Evolutionary conservation across 2,113 vertebrate genomes (phyloP).

Genomic region (Morone chrysops): DNA sequence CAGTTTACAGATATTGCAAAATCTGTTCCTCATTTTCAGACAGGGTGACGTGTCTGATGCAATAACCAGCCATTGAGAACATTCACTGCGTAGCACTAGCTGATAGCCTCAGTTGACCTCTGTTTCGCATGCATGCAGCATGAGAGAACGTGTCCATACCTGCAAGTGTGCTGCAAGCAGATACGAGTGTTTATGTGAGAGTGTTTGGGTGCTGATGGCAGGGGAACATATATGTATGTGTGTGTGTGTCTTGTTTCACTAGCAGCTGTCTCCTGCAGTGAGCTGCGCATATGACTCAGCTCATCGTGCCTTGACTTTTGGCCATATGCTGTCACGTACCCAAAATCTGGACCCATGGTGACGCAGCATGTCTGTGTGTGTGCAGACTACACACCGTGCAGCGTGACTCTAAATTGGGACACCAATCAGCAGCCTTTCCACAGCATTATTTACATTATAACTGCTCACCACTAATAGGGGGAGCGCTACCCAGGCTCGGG

Average conservation of each 20-base stretch:
- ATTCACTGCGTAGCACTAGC: background rate
- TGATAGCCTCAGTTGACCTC: constrained; percentile 30
- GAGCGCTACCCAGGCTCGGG: background rate
- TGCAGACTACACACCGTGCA: background rate
- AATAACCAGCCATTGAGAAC: background rate
- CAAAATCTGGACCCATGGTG: constrained; percentile 31
- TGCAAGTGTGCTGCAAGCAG: constrained; percentile 36
- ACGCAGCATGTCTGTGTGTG: constrained; percentile 28
- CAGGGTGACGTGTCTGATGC: background rate
- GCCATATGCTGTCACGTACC: constrained; percentile 20
- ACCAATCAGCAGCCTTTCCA: constrained; percentile 22
- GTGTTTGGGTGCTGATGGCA: constrained; percentile 51
- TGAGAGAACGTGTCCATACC: constrained; percentile 9
- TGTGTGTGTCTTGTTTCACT: constrained; percentile 46
- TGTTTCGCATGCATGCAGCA: background rate
- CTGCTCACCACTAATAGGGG: constrained; percentile 36
- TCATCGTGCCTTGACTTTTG: constrained; percentile 40
- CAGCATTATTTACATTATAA: constrained; percentile 30
- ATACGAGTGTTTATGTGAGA: constrained; percentile 17
- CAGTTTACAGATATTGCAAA: constrained; percentile 10
- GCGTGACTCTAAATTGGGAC: constrained; percentile 28
- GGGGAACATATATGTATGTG: constrained; percentile 34
- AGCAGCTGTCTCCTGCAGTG: constrained; percentile 55
- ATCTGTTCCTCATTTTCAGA: constrained; percentile 46
- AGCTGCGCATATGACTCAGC: constrained; percentile 65